Percentiles rank a stretch among this genome's conserved stretches.
Evolutionary conservation across 2,113 vertebrate species (phyloP).

Genomic region (Varanus salvator): DNA sequence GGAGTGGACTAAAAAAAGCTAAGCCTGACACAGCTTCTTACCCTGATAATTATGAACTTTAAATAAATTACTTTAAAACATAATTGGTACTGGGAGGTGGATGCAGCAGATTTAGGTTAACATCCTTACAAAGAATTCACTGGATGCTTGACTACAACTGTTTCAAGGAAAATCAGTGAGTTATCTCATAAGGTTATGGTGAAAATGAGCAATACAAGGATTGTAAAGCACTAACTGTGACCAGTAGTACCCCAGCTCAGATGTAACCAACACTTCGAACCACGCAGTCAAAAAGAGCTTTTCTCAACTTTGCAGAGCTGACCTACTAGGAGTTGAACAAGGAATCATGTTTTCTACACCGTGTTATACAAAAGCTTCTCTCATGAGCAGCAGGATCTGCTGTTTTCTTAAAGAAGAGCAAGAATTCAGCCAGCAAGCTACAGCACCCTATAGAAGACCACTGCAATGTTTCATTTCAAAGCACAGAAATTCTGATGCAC

Average conservation of each 20-base stretch:
- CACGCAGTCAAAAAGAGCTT: not conserved
- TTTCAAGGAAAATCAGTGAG: not conserved
- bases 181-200: not conserved
- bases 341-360: not conserved
- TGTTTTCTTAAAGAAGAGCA: rapidly evolving
- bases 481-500: not conserved
- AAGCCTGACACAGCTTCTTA: not conserved
- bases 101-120: not conserved
- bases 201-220: not conserved
- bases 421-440: constrained; percentile 7
- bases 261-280: not conserved
- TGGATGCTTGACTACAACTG: not conserved
- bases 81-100: not conserved
- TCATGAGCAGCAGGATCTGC: not conserved
- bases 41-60: not conserved
- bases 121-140: not conserved
- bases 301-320: not conserved
- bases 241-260: not conserved
- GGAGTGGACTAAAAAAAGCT: not conserved
- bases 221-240: not conserved
- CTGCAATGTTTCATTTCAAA: constrained; percentile 14
- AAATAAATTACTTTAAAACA: constrained; percentile 10
- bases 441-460: not conserved
- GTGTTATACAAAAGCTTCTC: not conserved
- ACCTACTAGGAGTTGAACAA: not conserved